Base-by-base conservation (phyloP, 53 echinoderm and acorn worm species). In the Mesocentrotus franciscanus region DNA sequence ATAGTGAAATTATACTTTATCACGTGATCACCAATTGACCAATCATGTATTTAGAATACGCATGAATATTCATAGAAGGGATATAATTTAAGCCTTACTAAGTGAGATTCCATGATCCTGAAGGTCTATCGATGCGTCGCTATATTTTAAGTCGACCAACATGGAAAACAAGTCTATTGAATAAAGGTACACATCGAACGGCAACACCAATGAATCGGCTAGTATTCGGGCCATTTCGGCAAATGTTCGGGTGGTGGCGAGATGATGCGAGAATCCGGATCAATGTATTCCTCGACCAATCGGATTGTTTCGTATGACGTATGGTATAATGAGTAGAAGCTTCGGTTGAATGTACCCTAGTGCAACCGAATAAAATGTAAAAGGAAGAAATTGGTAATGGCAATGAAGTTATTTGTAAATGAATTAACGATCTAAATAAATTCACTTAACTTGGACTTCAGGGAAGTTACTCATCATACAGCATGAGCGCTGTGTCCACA, bases 241-340 rank as follows among this genome's bases (percentile, higher is more conserved):
- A 66, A 95, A 95, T 20, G 95, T 83, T 78, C 95, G 95, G 14
- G 95, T 93, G 5, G 93, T 94, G 18, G 95, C 96, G 64, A 95
- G 95, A 74, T 97, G 97, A 60, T 94, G 91, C 59, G 87, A 90
- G 35, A 97, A 0, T 93, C 94, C 14, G 95, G 92, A 84, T 97
- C 97, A 16, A 97, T 95, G 94, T 90, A 97, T 15, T 93, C 74
- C 64, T 97, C 97, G 14, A 97, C 96, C 12, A 97, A 39, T 74
- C 96, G 96, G 92, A 97, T 93, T 0, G 97, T 97, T 81, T 97
- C 97, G 35, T 97, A 97, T 26, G 95, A 78, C 15, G 97, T 96
- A 59, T 97, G 97, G 85, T 97, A 97, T 14, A 96, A 85, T 6
- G 97, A 97, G 62, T 96, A 96, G 29, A 97, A 95, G n/a, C 30